These are phyloP conservation scores for Andrena minutula DNA, from an alignment of 2,888 invertebrate species.

Conservation along the genomic window DNA sequence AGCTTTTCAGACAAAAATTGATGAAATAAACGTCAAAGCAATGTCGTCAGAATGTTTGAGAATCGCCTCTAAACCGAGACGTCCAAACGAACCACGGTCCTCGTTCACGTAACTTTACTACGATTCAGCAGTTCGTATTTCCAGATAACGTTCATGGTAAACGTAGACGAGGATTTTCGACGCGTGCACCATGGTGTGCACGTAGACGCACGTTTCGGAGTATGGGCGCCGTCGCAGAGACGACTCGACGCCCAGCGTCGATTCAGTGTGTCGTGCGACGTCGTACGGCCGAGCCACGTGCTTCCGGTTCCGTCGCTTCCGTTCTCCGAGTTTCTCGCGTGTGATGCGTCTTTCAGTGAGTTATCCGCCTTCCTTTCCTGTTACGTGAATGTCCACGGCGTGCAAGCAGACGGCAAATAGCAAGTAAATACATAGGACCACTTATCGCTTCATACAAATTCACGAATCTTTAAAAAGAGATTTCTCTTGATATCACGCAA, in stretches of 20 bases:
- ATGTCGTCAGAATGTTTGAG: neutral
- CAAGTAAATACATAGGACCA: slow-evolving; percentile 62
- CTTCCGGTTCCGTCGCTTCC: slow-evolving; percentile 66
- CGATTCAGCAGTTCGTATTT: slow-evolving; percentile 43
- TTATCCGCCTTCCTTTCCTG: slow-evolving; percentile 12
- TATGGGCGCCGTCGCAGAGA: slow-evolving; percentile 66
- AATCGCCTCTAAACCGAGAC: too few relatives aligned
- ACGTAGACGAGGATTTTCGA: slow-evolving; percentile 18
- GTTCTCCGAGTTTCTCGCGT: slow-evolving; percentile 27
- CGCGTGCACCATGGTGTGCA: slow-evolving; percentile 38
- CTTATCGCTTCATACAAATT: neutral
- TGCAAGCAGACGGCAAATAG: slow-evolving; percentile 55
- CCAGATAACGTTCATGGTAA: slow-evolving; percentile 20
- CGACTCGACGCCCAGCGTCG: slow-evolving; percentile 60
- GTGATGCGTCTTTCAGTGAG: slow-evolving; percentile 53
- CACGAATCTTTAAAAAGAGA: neutral
- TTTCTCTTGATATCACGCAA: neutral
- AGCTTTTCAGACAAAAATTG: too few relatives aligned
- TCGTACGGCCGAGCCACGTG: slow-evolving; percentile 71
- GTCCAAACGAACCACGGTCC: neutral
- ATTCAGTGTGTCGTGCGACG: slow-evolving; percentile 76
- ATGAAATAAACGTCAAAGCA: neutral
- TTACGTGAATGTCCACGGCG: slow-evolving; percentile 69
- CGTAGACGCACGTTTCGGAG: slow-evolving; percentile 47
- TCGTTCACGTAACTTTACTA: slow-evolving; percentile 9